Evolutionary conservation across 23 tunicate species (phyloP).

Genomic region (Trididemnum nubilum): DNA sequence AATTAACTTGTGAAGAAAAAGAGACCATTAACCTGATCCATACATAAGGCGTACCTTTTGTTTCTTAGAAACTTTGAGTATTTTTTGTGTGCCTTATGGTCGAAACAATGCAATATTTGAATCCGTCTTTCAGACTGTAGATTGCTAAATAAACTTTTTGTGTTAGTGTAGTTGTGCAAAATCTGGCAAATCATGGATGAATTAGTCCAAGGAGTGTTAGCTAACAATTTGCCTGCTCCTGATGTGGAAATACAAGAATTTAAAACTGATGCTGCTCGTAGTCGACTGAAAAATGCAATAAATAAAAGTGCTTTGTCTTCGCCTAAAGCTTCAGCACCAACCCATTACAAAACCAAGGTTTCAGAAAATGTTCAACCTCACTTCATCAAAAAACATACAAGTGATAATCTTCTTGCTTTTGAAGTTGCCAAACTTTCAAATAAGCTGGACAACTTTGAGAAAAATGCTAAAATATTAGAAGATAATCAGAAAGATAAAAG

Average conservation of each 20-base stretch:
- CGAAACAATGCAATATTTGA: no score
- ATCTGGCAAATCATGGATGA: no score
- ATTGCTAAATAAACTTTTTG: no score
- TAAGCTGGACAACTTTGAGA: conserved; percentile 26
- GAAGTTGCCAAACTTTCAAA: conserved; percentile 30
- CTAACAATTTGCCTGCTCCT: conserved; percentile 20
- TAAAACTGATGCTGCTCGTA: not conserved
- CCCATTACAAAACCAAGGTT: not conserved
- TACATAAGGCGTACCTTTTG: no score
- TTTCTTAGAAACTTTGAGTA: no score
- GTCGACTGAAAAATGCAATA: conserved; percentile 3
- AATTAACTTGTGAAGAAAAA: no score
- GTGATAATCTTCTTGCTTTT: not conserved
- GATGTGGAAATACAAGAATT: conserved; percentile 30
- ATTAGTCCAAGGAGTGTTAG: conserved; percentile 26
- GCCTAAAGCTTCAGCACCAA: not conserved
- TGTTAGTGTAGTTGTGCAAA: no score
- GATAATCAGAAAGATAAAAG: not conserved
- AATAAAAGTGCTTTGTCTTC: not conserved
- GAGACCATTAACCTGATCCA: no score
- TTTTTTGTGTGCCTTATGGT: no score
- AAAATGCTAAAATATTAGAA: conserved; percentile 23
- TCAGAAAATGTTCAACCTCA: not conserved
- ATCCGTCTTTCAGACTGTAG: no score
- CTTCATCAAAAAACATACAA: not conserved